Percentiles rank a stretch among this genome's conserved stretches.
These are phyloP conservation scores for Artibeus jamaicensis DNA, from an alignment of 2,797 vertebrate species.

Conservation along the genomic window DNA sequence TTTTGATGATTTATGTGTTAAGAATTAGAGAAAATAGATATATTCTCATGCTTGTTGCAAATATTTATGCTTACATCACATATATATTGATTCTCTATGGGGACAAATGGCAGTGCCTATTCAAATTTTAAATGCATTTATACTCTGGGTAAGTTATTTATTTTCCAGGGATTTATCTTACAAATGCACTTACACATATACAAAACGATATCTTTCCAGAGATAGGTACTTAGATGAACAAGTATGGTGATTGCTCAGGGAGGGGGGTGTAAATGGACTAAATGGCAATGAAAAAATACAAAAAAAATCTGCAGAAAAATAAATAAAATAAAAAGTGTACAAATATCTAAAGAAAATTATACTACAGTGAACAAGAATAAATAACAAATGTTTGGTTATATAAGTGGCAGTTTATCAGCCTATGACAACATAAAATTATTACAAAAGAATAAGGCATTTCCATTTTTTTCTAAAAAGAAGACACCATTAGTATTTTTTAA, in stretches of 20 bases:
- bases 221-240: neutral
- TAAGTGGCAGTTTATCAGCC: neutral
- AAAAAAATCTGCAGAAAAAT: too few species aligned
- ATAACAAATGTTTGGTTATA: neutral
- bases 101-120: neutral
- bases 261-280: too few species aligned
- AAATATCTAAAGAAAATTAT: neutral
- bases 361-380: neutral
- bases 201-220: neutral
- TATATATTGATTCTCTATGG: neutral
- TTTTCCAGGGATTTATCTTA: neutral
- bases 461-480: too few species aligned
- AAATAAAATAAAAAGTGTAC: too few species aligned
- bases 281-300: too few species aligned
- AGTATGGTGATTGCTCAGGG: too few species aligned
- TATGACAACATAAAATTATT: neutral
- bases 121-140: neutral
- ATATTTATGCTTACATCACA: neutral
- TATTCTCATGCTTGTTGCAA: neutral
- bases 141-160: neutral
- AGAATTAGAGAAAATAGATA: neutral
- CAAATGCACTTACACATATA: neutral
- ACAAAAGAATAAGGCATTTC: neutral
- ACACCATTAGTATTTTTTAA: neutral
- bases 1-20: neutral